Evolutionary conservation across 2,888 invertebrate genomes (phyloP).

Genomic region (Protonemura montana): DNA sequence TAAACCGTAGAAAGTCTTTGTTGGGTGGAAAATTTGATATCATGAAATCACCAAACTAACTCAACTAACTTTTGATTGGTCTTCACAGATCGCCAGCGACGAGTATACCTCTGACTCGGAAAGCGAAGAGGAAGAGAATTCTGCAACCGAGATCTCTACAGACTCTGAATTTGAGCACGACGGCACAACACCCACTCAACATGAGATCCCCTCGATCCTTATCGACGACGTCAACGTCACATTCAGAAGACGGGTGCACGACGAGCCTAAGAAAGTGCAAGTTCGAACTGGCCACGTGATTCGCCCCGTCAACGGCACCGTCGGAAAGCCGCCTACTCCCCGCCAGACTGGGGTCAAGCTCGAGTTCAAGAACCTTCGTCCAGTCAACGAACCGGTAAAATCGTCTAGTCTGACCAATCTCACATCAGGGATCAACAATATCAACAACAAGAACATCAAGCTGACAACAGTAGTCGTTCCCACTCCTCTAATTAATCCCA

Average conservation of each 20-base stretch:
- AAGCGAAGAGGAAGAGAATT: constrained; percentile 72
- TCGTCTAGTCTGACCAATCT: constrained; percentile 46
- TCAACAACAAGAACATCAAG: constrained; percentile 53
- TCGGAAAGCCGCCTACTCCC: constrained; percentile 45
- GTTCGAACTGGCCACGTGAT: constrained; percentile 57
- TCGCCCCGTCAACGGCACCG: constrained; percentile 59
- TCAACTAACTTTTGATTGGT: constrained; percentile 46
- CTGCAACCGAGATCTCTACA: constrained; percentile 90
- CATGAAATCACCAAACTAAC: neutral
- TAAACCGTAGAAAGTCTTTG: neutral
- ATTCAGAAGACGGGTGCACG: constrained; percentile 46
- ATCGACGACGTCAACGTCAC: constrained; percentile 66
- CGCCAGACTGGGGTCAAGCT: constrained; percentile 56
- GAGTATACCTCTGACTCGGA: constrained; percentile 67
- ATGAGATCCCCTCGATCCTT: constrained; percentile 77
- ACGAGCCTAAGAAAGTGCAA: constrained; percentile 54
- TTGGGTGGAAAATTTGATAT: neutral
- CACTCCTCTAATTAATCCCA: constrained; percentile 64
- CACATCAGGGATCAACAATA: constrained; percentile 45
- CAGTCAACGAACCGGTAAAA: constrained; percentile 50
- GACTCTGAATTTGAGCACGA: constrained; percentile 92
- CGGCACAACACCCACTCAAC: constrained; percentile 72
- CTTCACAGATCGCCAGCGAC: constrained; percentile 69
- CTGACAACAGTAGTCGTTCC: constrained; percentile 52
- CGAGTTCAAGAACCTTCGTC: constrained; percentile 59